Evolutionary conservation across 1,140 invertebrate genomes (phyloP).

Genomic region (Brachionus koreanus): DNA sequence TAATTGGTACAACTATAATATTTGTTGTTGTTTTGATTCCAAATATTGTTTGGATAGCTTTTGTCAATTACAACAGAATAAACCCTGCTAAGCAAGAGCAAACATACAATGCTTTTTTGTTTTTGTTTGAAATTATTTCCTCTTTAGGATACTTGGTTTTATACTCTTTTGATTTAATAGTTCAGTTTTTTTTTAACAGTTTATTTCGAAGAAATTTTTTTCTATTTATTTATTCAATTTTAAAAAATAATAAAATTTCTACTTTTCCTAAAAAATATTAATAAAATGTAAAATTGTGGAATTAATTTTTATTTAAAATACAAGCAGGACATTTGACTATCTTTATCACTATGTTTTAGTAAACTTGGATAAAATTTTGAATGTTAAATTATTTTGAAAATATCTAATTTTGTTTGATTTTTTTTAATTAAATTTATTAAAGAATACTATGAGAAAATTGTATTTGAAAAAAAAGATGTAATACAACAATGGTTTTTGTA

Average conservation of each 20-base stretch:
- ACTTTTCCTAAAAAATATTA: not conserved
- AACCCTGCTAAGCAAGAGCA: not conserved
- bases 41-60: not conserved
- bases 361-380: no score
- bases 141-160: not conserved
- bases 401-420: not conserved
- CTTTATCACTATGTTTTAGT: no score
- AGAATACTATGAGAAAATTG: no score
- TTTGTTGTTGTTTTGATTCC: slow-evolving; percentile 8
- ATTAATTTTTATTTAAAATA: no score
- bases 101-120: not conserved
- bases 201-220: not conserved
- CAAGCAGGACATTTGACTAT: no score
- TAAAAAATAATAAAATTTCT: not conserved
- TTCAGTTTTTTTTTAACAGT: not conserved
- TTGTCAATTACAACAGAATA: not conserved
- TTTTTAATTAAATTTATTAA: not conserved
- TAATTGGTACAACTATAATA: not conserved
- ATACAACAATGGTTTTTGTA: no score
- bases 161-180: not conserved
- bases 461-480: no score
- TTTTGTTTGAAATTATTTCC: not conserved
- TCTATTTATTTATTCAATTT: not conserved
- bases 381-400: not conserved
- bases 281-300: not conserved